Evolutionary conservation across 2,797 vertebrate species (phyloP).

Genomic region (Leptodactylus fallax): DNA sequence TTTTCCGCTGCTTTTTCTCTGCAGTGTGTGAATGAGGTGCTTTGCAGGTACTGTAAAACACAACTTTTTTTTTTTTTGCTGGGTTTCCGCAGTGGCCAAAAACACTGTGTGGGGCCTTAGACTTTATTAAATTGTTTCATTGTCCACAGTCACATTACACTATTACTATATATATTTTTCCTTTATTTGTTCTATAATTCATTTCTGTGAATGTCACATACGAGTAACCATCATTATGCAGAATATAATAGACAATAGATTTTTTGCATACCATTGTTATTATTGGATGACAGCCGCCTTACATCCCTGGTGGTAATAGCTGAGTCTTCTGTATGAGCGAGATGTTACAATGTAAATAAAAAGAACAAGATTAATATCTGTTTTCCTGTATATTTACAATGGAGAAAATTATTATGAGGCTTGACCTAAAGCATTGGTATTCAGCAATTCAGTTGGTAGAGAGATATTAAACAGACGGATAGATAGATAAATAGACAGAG

Average conservation of each 20-base stretch:
- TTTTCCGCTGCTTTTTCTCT: too few relatives aligned
- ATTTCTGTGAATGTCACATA: background rate
- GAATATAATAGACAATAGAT: background rate
- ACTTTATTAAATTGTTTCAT: too few relatives aligned
- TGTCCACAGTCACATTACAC: too few relatives aligned
- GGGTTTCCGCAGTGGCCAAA: too few relatives aligned
- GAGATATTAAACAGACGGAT: background rate
- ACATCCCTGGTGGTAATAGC: background rate
- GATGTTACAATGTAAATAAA: background rate
- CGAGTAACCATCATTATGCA: background rate
- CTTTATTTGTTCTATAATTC: too few relatives aligned
- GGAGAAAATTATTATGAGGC: background rate
- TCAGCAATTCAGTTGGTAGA: background rate
- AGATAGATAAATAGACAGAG: too few relatives aligned
- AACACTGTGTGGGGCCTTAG: too few relatives aligned
- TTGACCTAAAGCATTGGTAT: background rate
- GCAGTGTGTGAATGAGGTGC: too few relatives aligned
- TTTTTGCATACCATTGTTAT: conserved; percentile 28
- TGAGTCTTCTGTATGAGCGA: background rate
- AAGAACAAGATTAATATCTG: background rate
- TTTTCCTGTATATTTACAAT: background rate
- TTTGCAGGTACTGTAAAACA: too few relatives aligned
- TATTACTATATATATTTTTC: too few relatives aligned
- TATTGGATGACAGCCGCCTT: background rate
- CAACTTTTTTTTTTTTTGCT: too few relatives aligned